phyloP scores from a whole-genome alignment of 2,113 vertebrate species.

The Pteropus alecto region DNA sequence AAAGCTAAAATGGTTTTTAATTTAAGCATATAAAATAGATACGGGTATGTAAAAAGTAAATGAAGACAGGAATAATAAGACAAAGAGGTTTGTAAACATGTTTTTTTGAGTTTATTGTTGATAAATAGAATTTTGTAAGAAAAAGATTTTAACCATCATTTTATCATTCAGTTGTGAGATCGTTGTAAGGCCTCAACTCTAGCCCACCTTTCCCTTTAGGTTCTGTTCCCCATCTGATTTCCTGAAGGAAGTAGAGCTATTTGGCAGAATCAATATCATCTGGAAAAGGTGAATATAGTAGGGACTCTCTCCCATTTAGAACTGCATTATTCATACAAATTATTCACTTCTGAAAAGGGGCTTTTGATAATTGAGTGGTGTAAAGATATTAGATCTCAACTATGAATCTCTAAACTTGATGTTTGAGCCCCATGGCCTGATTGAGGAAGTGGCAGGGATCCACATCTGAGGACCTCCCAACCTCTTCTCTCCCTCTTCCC shows the following conservation, averaged over 20 bases:
- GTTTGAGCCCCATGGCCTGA: conserved; percentile 1
- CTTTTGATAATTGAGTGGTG: background rate
- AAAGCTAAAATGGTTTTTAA: conserved; percentile 20
- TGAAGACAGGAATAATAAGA: conserved; percentile 21
- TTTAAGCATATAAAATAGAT: conserved; percentile 29
- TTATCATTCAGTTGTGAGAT: conserved; percentile 6
- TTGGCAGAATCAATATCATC: conserved; percentile 10
- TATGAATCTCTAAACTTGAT: conserved; percentile 3
- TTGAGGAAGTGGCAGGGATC: conserved; percentile 3
- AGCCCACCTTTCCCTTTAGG: background rate
- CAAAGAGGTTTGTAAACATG: conserved; percentile 2
- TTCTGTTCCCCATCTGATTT: background rate
- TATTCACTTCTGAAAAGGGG: background rate
- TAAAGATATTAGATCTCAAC: conserved; percentile 26
- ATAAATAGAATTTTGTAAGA: background rate
- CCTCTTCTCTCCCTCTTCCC: background rate
- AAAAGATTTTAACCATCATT: background rate
- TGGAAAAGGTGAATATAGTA: conserved; percentile 33
- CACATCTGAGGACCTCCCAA: background rate
- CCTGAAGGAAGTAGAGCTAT: conserved; percentile 8
- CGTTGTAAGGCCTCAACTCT: background rate
- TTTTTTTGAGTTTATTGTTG: conserved; percentile 41
- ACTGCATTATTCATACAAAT: background rate
- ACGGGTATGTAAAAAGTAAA: conserved; percentile 41
- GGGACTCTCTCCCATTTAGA: conserved; percentile 8